Percentiles rank a stretch among this genome's conserved stretches.
phyloP scores from a whole-genome alignment of 2,797 vertebrate species.

The Alcedo quadribrachys region DNA sequence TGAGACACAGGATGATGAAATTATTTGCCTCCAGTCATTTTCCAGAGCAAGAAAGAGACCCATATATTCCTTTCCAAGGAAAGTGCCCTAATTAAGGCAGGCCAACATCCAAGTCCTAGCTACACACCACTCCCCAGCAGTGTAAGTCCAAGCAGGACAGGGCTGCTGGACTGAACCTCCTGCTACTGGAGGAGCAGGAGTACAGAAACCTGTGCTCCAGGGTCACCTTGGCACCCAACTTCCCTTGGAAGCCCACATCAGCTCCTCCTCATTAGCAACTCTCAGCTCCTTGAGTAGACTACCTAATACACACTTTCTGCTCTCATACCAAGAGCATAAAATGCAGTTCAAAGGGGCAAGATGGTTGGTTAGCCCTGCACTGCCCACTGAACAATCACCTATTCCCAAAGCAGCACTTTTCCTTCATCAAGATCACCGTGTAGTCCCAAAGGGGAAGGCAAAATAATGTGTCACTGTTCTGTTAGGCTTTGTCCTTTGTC shows the following conservation, averaged over 20 bases:
- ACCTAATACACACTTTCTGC: not conserved
- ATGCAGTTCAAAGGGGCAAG: not conserved
- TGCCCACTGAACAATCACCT: not conserved
- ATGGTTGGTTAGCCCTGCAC: not conserved
- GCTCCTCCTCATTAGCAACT: not conserved
- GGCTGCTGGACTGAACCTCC: not conserved
- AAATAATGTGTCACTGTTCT: not conserved
- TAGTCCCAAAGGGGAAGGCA: not conserved
- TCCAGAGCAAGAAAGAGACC: not conserved
- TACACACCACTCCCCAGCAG: not conserved
- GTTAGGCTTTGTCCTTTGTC: not conserved
- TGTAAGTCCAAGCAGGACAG: not conserved
- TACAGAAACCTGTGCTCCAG: not conserved
- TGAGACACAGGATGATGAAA: not conserved
- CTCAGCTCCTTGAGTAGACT: not conserved
- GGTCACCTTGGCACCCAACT: not conserved
- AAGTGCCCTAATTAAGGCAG: not conserved
- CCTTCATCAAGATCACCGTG: not conserved
- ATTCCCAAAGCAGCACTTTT: not conserved
- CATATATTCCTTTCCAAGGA: not conserved
- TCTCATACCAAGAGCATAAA: not conserved
- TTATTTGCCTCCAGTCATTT: not conserved
- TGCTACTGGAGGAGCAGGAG: not conserved
- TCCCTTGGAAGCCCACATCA: not conserved
- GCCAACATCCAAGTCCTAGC: not conserved